phyloP scores from a whole-genome alignment of 1,140 invertebrate species.

The Zaprionus lachaisei region DNA sequence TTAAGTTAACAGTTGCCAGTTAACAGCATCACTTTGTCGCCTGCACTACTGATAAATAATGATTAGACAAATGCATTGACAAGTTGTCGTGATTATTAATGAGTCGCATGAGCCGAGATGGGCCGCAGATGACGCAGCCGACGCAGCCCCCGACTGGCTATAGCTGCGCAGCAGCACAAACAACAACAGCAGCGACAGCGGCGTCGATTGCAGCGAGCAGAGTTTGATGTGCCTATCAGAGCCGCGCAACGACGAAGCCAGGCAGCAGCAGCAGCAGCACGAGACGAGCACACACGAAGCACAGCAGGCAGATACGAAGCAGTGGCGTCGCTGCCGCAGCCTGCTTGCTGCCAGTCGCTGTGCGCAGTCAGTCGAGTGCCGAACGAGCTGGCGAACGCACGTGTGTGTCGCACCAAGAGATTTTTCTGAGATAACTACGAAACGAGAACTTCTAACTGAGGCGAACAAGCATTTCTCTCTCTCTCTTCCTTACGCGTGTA shows the following conservation, averaged over 20 bases:
- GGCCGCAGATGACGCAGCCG: slow-evolving; percentile 28
- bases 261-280: slow-evolving; percentile 17
- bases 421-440: background rate
- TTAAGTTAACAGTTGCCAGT: slow-evolving; percentile 17
- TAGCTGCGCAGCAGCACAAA: slow-evolving; percentile 48
- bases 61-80: slow-evolving; percentile 45
- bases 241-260: slow-evolving; percentile 33
- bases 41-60: slow-evolving; percentile 27
- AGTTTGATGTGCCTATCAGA: slow-evolving; percentile 53
- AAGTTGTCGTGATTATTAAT: slow-evolving; percentile 50
- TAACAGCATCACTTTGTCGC: slow-evolving; percentile 17
- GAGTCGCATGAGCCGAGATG: background rate
- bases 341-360: slow-evolving; percentile 10
- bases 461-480: background rate
- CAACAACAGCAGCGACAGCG: slow-evolving; percentile 33
- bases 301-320: slow-evolving; percentile 22
- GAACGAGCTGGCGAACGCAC: slow-evolving; percentile 74
- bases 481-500: background rate
- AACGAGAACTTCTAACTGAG: slow-evolving; percentile 6
- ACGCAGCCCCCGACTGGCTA: slow-evolving; percentile 25
- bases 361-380: slow-evolving; percentile 68
- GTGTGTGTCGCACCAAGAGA: slow-evolving; percentile 57
- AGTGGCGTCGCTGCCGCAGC: slow-evolving; percentile 5
- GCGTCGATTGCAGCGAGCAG: slow-evolving; percentile 26
- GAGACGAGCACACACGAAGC: slow-evolving; percentile 20